These are phyloP conservation scores for Mactra quadrangularis DNA, from an alignment of 1,140 invertebrate genomes.

Conservation along the genomic window DNA sequence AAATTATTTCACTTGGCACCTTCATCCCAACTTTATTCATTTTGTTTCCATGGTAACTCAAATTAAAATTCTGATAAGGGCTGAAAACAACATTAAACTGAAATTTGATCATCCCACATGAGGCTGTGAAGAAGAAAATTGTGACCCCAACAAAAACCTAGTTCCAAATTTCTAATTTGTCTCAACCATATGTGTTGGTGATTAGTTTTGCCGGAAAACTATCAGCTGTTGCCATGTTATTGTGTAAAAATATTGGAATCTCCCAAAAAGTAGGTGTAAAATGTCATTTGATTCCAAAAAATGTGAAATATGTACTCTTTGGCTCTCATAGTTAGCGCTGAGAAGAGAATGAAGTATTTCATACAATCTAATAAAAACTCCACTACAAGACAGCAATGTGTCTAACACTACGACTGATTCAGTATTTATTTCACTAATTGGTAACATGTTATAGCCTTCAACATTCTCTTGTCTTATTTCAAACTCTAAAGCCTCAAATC, in stretches of 20 bases:
- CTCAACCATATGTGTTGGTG: conserved; percentile 38
- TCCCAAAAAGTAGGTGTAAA: conserved; percentile 4
- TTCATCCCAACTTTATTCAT: conserved; percentile 65
- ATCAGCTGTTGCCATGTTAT: conserved; percentile 33
- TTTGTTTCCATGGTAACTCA: conserved; percentile 72
- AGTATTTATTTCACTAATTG: too few relatives aligned
- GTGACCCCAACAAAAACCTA: conserved; percentile 36
- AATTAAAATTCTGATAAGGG: conserved; percentile 78
- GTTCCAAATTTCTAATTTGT: conserved; percentile 46
- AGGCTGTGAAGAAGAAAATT: conserved; percentile 24
- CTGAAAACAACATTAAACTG: conserved; percentile 74
- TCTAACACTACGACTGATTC: too few relatives aligned
- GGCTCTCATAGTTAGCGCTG: too few relatives aligned
- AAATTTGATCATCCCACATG: conserved; percentile 64
- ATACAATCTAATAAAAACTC: too few relatives aligned
- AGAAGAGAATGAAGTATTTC: too few relatives aligned
- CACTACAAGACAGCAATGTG: too few relatives aligned
- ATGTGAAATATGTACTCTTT: too few relatives aligned
- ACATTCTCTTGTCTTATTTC: too few relatives aligned
- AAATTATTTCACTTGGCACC: conserved; percentile 68
- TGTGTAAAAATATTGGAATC: conserved; percentile 26
- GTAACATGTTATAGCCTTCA: too few relatives aligned
- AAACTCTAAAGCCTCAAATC: too few relatives aligned
- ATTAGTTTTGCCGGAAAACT: conserved; percentile 17
- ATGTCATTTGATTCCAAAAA: background rate